phyloP scores from a whole-genome alignment of 2,888 invertebrate genomes.

The Chrysolina haemoptera region DNA sequence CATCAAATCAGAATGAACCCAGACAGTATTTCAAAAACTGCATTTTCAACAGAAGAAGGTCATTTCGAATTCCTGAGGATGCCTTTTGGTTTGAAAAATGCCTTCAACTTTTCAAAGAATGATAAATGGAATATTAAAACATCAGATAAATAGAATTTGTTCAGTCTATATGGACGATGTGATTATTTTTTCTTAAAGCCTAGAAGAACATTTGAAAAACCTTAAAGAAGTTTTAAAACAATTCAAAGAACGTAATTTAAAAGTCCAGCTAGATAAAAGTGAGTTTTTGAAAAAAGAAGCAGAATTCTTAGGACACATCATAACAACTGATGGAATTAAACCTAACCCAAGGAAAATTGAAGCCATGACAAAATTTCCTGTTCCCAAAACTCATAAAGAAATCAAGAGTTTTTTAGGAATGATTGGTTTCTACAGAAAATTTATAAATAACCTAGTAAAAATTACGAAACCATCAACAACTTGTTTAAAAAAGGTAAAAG shows the following conservation, averaged over 20 bases:
- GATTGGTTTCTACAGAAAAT: background rate
- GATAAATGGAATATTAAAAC: background rate
- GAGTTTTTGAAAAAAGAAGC: background rate
- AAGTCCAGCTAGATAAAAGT: too few species aligned
- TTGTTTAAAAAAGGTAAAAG: background rate
- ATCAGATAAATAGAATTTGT: background rate
- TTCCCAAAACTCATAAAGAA: background rate
- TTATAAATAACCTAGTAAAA: background rate
- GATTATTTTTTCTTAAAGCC: background rate
- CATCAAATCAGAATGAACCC: background rate
- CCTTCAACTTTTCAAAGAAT: background rate
- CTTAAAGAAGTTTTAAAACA: background rate
- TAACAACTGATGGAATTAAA: background rate
- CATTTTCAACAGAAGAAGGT: background rate
- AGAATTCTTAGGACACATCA: slow-evolving; percentile 6
- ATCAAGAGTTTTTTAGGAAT: background rate
- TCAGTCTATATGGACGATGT: background rate
- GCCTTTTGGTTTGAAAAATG: background rate
- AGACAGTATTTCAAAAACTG: background rate
- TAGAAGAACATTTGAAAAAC: background rate
- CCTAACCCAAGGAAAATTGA: background rate
- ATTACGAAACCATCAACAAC: too few species aligned
- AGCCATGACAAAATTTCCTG: background rate
- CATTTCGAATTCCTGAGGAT: background rate
- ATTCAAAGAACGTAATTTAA: background rate